Conservation (phyloP, 2,888 invertebrate species). For the Pteria penguin region DNA sequence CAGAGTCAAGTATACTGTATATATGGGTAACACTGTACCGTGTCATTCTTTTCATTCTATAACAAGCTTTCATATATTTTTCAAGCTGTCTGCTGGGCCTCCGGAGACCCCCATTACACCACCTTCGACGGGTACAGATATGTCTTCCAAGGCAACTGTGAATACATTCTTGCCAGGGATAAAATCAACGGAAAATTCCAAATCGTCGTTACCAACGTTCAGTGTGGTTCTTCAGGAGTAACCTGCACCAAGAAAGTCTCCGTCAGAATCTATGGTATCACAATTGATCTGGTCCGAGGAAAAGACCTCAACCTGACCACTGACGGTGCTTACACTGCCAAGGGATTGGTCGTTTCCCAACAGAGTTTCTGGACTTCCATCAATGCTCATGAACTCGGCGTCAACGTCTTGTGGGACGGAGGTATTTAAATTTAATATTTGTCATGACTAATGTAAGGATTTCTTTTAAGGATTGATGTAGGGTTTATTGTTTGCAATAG, state of each 20-base stretch:
- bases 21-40: too few relatives aligned
- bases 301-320: slow-evolving; percentile 55
- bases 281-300: slow-evolving; percentile 57
- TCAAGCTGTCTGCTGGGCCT: slow-evolving; percentile 85
- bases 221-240: slow-evolving; percentile 91
- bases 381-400: slow-evolving; percentile 81
- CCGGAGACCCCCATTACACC: slow-evolving; percentile 93
- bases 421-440: too few relatives aligned
- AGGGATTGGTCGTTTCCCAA: slow-evolving; percentile 50
- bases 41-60: too few relatives aligned
- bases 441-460: too few relatives aligned
- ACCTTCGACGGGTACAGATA: slow-evolving; percentile 91
- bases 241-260: slow-evolving; percentile 87
- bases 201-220: slow-evolving; percentile 89
- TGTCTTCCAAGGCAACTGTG: slow-evolving; percentile 93
- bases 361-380: slow-evolving; percentile 51
- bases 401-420: slow-evolving; percentile 93
- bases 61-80: too few relatives aligned
- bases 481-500: too few relatives aligned
- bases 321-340: slow-evolving; percentile 42
- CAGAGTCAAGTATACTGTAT: too few relatives aligned
- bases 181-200: slow-evolving; percentile 80
- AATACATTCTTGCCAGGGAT: slow-evolving; percentile 84
- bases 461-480: too few relatives aligned
- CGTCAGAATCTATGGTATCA: slow-evolving; percentile 42